Evolutionary conservation across 2,113 vertebrate species (phyloP).

Genomic region (Calonectris borealis): DNA sequence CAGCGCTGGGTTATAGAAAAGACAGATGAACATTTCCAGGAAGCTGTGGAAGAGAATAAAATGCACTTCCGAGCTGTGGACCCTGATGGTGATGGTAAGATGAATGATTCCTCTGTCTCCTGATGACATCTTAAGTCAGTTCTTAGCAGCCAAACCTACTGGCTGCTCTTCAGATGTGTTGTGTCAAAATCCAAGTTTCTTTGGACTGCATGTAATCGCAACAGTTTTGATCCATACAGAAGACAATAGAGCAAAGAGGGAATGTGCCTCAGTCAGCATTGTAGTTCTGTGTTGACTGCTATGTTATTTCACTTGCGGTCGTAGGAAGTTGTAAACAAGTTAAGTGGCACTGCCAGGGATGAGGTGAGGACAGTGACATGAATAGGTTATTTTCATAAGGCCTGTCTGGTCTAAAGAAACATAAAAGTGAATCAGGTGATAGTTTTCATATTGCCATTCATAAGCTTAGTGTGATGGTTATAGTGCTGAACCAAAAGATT

Average conservation of each 20-base stretch:
- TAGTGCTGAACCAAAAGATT: background rate
- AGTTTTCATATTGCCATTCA: background rate
- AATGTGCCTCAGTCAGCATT: fast-evolving
- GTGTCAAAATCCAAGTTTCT: background rate
- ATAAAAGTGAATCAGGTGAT: background rate
- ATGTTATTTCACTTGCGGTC: background rate
- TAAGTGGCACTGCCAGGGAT: background rate
- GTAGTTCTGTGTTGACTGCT: background rate
- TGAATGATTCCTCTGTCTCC: fast-evolving
- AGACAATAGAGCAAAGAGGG: background rate
- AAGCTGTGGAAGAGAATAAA: conserved; percentile 90
- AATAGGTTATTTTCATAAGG: background rate
- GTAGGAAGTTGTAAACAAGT: background rate
- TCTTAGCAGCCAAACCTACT: background rate
- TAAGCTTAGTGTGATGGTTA: background rate
- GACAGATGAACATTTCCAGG: conserved; percentile 92
- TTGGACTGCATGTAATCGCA: background rate
- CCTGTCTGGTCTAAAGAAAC: background rate
- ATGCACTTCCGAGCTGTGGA: conserved; percentile 90
- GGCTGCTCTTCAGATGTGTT: background rate
- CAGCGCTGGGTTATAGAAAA: conserved; percentile 97
- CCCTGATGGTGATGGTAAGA: conserved; percentile 89
- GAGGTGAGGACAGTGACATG: background rate
- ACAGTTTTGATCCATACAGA: background rate
- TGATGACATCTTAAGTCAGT: fast-evolving